These are phyloP conservation scores for Tinea trinotella DNA, from an alignment of 2,888 invertebrate genomes.

Conservation along the genomic window DNA sequence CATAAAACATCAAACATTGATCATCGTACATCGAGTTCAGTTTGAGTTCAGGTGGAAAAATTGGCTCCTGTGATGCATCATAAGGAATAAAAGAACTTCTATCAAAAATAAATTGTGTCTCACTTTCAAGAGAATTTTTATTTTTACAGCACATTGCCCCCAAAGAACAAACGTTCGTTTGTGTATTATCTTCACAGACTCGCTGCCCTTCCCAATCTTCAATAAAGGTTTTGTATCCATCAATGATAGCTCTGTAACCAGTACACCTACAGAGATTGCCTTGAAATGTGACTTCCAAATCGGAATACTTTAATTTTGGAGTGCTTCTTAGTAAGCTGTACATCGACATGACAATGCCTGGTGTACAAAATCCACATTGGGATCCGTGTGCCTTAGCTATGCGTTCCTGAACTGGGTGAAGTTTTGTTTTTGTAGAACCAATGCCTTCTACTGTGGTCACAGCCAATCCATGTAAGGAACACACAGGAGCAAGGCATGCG, in stretches of 20 bases:
- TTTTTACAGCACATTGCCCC: slow-evolving; percentile 78
- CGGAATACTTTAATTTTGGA: slow-evolving; percentile 78
- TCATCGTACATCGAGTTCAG: slow-evolving; percentile 76
- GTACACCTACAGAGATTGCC: slow-evolving; percentile 93
- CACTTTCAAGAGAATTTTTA: slow-evolving; percentile 30
- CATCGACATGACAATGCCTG: slow-evolving; percentile 98
- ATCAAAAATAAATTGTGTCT: slow-evolving; percentile 57
- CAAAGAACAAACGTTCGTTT: slow-evolving; percentile 63
- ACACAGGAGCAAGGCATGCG: slow-evolving; percentile 90
- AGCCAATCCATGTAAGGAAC: slow-evolving; percentile 88
- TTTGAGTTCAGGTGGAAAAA: slow-evolving; percentile 91
- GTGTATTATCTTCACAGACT: slow-evolving; percentile 21
- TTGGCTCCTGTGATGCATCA: slow-evolving; percentile 88
- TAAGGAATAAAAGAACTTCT: slow-evolving; percentile 78
- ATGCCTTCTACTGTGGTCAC: slow-evolving; percentile 96
- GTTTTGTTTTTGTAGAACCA: slow-evolving; percentile 81
- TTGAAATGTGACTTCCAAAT: slow-evolving; percentile 86
- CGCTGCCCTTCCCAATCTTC: slow-evolving; percentile 78
- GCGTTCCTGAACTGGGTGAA: slow-evolving; percentile 91
- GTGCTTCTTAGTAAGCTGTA: slow-evolving; percentile 86
- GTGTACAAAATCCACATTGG: slow-evolving; percentile 96
- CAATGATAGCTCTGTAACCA: slow-evolving; percentile 93
- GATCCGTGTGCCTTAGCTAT: slow-evolving; percentile 93
- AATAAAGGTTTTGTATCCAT: slow-evolving; percentile 89
- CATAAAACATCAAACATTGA: slow-evolving; percentile 74